Base-by-base conservation (phyloP, 2,888 invertebrate genomes). In the Leistus spinibarbis region DNA sequence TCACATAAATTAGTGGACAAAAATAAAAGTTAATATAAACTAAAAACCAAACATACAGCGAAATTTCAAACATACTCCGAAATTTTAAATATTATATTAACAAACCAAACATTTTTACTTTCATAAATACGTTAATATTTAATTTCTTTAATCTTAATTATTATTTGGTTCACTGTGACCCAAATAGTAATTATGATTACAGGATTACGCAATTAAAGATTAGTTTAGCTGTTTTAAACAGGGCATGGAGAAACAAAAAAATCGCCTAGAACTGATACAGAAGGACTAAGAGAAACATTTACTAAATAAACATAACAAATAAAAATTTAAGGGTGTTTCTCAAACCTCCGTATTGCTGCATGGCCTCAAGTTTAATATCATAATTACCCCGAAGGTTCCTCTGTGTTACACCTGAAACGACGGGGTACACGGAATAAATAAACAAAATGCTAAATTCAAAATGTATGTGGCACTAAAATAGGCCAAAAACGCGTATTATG, bases 361-460 rank as follows among this genome's bases (percentile, higher is more conserved):
- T 77, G 74, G 78, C 78, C 78, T 77, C 78, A 70, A 77, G 78
- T 76, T 78, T 79, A 77, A 77, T 76, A 77, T 79, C 78, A 76
- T 70, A 77, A 69, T 71, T 77, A 77, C 77, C 77, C 73, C 77
- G 75, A 75, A 76, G 77, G 73, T 77, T 77, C 63, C 76, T 77
- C 78, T 79, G 78, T 56, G 73, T 76, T 78, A 78, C 78, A 79
- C 78, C 79, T 80, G 79, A 76, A 79, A 79, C 78, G 69, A 73
- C 56, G 54, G 57, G 73, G 54, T 67, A 76, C 76, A 76, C 68
- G 67, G 23, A 66, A 17, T 69, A 60, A 60, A 76, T 70, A 74
- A 76, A 56, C 57, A 71, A 66, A 72, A 70, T 24, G 19, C n/a
- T n/a, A 73, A 69, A 73, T 62, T 69, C 60, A 23, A 54, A 62